A percentile compares a stretch with the other conserved stretches of the same genome.
Evolutionary conservation across 2,797 vertebrate species (phyloP).

Genomic region (Halcyon badia): DNA sequence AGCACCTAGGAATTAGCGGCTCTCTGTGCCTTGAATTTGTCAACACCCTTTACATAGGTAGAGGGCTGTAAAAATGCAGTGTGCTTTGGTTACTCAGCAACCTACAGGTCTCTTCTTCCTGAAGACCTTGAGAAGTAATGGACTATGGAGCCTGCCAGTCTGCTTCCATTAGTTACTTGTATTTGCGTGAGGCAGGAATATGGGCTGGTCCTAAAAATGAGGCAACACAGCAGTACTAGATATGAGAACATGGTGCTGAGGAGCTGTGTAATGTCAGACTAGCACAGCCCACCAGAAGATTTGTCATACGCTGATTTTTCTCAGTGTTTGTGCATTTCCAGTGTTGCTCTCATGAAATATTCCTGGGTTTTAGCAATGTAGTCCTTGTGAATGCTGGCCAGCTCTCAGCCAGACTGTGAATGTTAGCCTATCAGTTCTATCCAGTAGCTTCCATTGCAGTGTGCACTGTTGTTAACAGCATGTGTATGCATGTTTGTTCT

Average conservation of each 20-base stretch:
- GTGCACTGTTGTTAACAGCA: not conserved
- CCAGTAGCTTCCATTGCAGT: not conserved
- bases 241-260: not conserved
- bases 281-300: not conserved
- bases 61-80: not conserved
- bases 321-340: not conserved
- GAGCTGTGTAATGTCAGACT: not conserved
- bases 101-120: not conserved
- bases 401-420: not conserved
- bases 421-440: not conserved
- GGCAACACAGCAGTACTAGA: not conserved
- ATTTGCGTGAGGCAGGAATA: not conserved
- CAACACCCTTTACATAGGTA: not conserved
- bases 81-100: not conserved
- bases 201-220: not conserved
- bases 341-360: not conserved
- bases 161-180: not conserved
- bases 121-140: not conserved
- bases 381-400: not conserved
- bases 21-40: not conserved
- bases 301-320: not conserved
- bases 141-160: not conserved
- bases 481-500: conserved; percentile 36
- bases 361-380: not conserved
- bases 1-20: not conserved